Conservation (phyloP, 2,113 vertebrate genomes). For the Spheniscus mendiculus region DNA sequence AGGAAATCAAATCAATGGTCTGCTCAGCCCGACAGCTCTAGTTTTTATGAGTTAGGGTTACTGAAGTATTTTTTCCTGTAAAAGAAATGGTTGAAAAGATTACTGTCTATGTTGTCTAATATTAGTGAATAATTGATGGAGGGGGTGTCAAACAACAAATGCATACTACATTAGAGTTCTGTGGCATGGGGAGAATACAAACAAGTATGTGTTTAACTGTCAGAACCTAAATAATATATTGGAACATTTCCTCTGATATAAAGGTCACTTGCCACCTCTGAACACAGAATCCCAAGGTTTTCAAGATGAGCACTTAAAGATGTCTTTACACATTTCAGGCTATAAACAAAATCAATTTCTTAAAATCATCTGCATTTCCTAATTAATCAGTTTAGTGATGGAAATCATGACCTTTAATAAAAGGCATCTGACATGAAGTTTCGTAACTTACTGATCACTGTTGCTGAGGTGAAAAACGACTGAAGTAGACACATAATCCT, state of each 20-base stretch:
- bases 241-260: background rate
- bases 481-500: background rate
- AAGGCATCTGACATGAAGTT: background rate
- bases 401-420: background rate
- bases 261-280: background rate
- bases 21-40: background rate
- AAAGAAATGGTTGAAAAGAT: background rate
- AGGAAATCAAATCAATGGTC: slow-evolving; percentile 5
- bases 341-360: background rate
- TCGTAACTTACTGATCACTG: background rate
- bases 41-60: background rate
- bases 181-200: background rate
- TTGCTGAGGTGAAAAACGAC: background rate
- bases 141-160: background rate
- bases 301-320: background rate
- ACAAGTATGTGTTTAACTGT: background rate
- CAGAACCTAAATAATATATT: background rate
- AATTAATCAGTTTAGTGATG: background rate
- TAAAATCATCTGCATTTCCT: background rate
- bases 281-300: background rate
- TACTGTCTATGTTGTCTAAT: background rate
- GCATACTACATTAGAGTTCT: background rate
- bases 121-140: background rate
- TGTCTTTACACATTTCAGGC: background rate
- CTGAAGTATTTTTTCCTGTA: background rate